Evolutionary conservation across 2,797 vertebrate genomes (phyloP).

Genomic region (Argentina silus): DNA sequence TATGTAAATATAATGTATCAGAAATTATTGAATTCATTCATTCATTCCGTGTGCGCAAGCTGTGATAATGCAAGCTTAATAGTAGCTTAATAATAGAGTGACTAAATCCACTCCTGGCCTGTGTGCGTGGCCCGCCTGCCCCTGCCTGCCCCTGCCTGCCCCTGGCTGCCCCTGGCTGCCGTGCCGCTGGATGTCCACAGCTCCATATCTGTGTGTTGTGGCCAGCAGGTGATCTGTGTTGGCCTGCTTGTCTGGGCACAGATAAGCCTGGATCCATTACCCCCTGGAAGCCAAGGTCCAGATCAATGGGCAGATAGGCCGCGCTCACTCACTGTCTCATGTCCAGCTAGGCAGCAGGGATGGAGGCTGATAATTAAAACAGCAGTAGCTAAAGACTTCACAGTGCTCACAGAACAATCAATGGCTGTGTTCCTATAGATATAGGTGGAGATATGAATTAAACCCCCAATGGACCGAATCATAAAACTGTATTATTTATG

Average conservation of each 20-base stretch:
- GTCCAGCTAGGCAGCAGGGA: conserved; percentile 41
- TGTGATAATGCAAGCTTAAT: conserved; percentile 21
- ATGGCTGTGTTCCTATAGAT: not conserved
- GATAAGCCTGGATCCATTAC: conserved; percentile 81
- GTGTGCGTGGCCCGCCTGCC: not conserved
- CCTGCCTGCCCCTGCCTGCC: too few species aligned
- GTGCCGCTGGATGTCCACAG: not conserved
- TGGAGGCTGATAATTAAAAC: conserved; percentile 40
- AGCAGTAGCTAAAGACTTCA: conserved; percentile 32
- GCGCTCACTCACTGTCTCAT: conserved; percentile 71
- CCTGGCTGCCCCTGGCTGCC: too few species aligned
- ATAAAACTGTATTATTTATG: not conserved
- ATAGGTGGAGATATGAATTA: not conserved
- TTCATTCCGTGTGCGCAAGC: conserved; percentile 3
- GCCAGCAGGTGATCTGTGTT: conserved; percentile 73
- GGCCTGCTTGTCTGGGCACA: conserved; percentile 73
- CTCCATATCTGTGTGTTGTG: conserved; percentile 48
- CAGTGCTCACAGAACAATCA: conserved; percentile 11
- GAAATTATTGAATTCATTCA: not conserved
- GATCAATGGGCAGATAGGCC: conserved; percentile 70
- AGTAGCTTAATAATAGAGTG: conserved; percentile 19
- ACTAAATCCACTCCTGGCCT: not conserved
- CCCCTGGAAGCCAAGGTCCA: conserved; percentile 70
- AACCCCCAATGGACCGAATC: not conserved
- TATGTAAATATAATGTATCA: not conserved